These are phyloP conservation scores for Anabacerthia variegaticeps DNA, from an alignment of 2,797 vertebrate genomes.

Conservation along the genomic window DNA sequence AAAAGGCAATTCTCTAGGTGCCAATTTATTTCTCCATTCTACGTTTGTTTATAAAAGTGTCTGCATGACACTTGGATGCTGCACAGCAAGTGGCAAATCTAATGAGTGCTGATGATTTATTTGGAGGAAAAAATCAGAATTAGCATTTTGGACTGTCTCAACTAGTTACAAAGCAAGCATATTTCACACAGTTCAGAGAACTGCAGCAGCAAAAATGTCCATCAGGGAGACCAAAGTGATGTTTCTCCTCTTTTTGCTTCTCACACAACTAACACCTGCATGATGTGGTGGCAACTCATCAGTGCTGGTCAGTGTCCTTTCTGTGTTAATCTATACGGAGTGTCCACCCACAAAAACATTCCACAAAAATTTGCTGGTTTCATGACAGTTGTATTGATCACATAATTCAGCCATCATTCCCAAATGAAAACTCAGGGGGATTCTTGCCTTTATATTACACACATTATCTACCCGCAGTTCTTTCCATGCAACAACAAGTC, in stretches of 20 bases:
- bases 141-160: constrained; percentile 29
- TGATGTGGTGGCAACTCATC: background rate
- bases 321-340: background rate
- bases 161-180: rapidly evolving
- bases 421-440: background rate
- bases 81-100: constrained; percentile 13
- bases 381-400: background rate
- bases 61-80: background rate
- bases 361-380: background rate
- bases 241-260: background rate
- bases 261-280: background rate
- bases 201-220: background rate
- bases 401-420: background rate
- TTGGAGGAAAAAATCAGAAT: constrained; percentile 27
- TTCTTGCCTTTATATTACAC: background rate
- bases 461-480: background rate
- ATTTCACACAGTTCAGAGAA: background rate
- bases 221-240: background rate
- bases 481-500: background rate
- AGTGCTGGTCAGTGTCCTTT: background rate
- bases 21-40: constrained; percentile 27
- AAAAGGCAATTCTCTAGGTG: constrained; percentile 24
- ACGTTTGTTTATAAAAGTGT: background rate
- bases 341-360: background rate
- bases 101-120: constrained; percentile 41